Percentiles rank a stretch among this genome's conserved stretches.
Evolutionary conservation across 2,797 vertebrate genomes (phyloP).

Genomic region (Buceros bicornis): DNA sequence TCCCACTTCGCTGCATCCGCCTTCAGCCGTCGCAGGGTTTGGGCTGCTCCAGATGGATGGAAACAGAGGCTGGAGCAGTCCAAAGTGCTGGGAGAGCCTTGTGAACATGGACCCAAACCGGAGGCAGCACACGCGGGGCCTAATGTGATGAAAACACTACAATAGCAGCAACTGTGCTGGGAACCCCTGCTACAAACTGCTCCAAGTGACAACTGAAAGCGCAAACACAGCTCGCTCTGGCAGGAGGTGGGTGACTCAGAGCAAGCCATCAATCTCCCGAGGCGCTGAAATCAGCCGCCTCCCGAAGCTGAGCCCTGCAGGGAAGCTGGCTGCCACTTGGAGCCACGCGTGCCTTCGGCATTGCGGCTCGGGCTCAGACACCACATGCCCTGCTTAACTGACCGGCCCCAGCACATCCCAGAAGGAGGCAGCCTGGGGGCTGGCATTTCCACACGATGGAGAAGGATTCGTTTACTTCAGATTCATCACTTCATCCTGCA

Average conservation of each 20-base stretch:
- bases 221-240: not conserved
- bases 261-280: not conserved
- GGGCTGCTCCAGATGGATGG: not conserved
- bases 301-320: not conserved
- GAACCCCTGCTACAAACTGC: conserved; percentile 8
- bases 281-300: not conserved
- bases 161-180: not conserved
- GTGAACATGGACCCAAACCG: not conserved
- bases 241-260: not conserved
- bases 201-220: not conserved
- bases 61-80: not conserved
- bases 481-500: not conserved
- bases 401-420: not conserved
- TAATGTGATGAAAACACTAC: not conserved
- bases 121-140: not conserved
- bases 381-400: accelerated
- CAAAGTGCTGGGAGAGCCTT: not conserved
- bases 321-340: not conserved
- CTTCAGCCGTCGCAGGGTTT: accelerated
- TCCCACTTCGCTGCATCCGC: accelerated
- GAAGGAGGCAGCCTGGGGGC: not conserved
- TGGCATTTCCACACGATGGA: accelerated
- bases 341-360: not conserved
- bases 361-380: accelerated
- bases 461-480: not conserved